These are phyloP conservation scores for Monopterus albus DNA, from an alignment of 2,113 vertebrate genomes.

Conservation along the genomic window DNA sequence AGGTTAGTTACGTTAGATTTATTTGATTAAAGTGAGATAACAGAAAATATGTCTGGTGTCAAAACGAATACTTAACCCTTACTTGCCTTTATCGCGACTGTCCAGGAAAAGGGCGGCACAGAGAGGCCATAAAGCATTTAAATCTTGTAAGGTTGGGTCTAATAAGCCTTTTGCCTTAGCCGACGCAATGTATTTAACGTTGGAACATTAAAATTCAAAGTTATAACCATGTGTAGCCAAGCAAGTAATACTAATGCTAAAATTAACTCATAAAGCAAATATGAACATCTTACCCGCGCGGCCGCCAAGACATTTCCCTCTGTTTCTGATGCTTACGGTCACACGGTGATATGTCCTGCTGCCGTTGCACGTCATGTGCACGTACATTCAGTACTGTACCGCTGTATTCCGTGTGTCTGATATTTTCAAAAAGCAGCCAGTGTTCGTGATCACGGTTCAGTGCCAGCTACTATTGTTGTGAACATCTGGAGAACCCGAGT, in stretches of 20 bases:
- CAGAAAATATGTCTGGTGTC: neutral
- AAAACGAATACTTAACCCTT: neutral
- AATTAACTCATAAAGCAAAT: constrained; percentile 4
- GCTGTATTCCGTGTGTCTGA: neutral
- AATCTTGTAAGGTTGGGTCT: no score
- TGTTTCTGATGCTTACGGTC: constrained; percentile 43
- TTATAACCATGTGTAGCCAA: fast-evolving
- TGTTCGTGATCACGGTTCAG: neutral
- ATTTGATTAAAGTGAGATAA: neutral
- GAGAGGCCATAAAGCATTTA: neutral
- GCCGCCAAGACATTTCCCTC: constrained; percentile 81
- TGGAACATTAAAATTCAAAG: neutral
- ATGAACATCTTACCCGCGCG: constrained; percentile 78
- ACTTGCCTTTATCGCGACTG: neutral
- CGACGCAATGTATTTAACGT: no score
- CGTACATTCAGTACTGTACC: neutral
- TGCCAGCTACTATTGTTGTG: neutral
- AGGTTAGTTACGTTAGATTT: neutral
- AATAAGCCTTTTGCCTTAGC: neutral
- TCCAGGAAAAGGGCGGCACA: constrained; percentile 65
- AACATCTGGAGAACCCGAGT: constrained; percentile 34
- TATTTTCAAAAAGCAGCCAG: fast-evolving
- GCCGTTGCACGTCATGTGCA: constrained; percentile 28
- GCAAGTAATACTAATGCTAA: neutral
- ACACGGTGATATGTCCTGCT: neutral